These are phyloP conservation scores for Enhydra lutris DNA, from an alignment of 2,113 vertebrate genomes.

Conservation along the genomic window DNA sequence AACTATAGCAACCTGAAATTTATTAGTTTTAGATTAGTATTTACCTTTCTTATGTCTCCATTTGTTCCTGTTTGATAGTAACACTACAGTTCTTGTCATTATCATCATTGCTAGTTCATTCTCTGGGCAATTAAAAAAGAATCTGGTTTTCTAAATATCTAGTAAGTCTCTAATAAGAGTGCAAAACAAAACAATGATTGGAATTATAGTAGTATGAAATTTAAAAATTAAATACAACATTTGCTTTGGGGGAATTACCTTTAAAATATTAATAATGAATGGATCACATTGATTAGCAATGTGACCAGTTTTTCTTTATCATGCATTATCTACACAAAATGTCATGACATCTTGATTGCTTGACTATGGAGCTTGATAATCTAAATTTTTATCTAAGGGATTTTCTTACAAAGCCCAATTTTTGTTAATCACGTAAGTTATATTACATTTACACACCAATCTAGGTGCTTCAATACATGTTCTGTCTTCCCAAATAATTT, in stretches of 20 bases:
- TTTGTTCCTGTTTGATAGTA: neutral
- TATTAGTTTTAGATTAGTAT: neutral
- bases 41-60: neutral
- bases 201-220: neutral
- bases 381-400: neutral
- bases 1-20: neutral
- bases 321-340: neutral
- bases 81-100: neutral
- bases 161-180: neutral
- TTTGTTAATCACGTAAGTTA: neutral
- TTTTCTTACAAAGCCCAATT: neutral
- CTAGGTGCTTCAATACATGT: neutral
- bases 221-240: neutral
- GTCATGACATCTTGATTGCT: neutral
- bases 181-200: neutral
- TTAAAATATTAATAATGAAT: neutral
- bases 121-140: neutral
- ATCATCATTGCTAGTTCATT: neutral
- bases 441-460: neutral
- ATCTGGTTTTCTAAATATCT: neutral
- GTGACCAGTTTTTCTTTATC: neutral
- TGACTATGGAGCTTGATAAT: neutral
- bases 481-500: neutral
- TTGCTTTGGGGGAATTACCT: neutral
- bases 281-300: neutral